Evolutionary conservation across 1,140 invertebrate species (phyloP).

Genomic region (Dendroctonus valens): DNA sequence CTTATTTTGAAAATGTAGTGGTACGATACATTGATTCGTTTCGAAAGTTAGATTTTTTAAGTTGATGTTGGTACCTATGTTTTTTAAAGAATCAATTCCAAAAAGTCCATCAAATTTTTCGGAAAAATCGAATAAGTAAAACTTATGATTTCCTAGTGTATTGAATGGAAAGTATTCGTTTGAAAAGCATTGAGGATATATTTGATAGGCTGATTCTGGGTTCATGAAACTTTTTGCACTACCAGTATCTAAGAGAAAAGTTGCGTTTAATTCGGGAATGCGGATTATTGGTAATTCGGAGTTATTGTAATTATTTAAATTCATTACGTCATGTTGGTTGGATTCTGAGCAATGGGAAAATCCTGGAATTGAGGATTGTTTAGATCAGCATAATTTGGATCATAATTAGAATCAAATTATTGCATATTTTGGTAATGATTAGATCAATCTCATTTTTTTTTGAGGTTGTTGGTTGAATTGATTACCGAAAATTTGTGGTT

Average conservation of each 20-base stretch:
- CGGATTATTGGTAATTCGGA: neutral
- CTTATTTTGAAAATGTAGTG: too few relatives aligned
- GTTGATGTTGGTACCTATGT: conserved; percentile 4
- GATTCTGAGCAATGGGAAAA: too few relatives aligned
- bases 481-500: too few relatives aligned
- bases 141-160: conserved; percentile 8
- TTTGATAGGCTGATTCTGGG: conserved; percentile 21
- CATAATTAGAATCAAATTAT: too few relatives aligned
- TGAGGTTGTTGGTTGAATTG: too few relatives aligned
- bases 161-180: conserved; percentile 28
- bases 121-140: conserved; percentile 19
- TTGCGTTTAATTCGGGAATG: conserved; percentile 18
- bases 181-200: conserved; percentile 5
- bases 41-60: conserved; percentile 6
- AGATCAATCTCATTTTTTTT: too few relatives aligned
- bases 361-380: too few relatives aligned
- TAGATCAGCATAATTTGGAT: too few relatives aligned
- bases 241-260: conserved; percentile 31
- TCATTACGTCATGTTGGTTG: too few relatives aligned
- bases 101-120: conserved; percentile 3
- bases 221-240: conserved; percentile 24
- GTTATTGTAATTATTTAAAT: neutral
- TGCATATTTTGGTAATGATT: too few relatives aligned
- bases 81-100: conserved; percentile 10
- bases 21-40: conserved; percentile 1